Base-by-base conservation (phyloP, 2,888 invertebrate species). In the Cyclophora albipunctata region DNA sequence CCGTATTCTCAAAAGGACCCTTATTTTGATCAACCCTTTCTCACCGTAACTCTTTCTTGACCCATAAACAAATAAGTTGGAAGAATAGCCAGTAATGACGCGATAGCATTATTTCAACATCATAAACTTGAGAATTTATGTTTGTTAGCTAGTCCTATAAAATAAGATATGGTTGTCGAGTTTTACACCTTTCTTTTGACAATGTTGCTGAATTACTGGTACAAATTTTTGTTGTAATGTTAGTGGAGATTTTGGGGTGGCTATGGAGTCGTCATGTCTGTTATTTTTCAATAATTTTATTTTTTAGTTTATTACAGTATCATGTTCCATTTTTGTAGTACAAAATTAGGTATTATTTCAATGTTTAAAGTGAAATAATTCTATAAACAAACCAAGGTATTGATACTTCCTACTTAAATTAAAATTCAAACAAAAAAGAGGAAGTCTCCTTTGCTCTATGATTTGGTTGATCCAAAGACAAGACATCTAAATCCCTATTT, bases 11-110 rank as follows among this genome's bases (percentile, higher is more conserved):
- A 60, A 55, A 60, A 60, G 53, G 44, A 51, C 54, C 71, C 75
- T 69, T 70, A 6, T 72, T 57, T 58, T 55, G 51, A 59, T 67
- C 62, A 67, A 67, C 74, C 71, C 65, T 71, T 78, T 85, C 84
- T 73, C 86, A 85, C 81, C 76, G 74, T 84, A 81, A 80, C 72
- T 84, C 81, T 85, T 81, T 70, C 82, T 85, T 87, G 87, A 86
- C 86, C 87, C 84, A 81, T 77, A 81, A 82, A 79, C 79, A 81
- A 77, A 77, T 73, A 20, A 77, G 76, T 37, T 78, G 75, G 61
- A 83, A 87, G 87, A 87, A 88, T 87, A 78, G 78, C 74, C 79
- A 63, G 81, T 88, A 88, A 88, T 88, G 88, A 88, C 37, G 82
- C 71, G 69, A 66, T 67, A 72, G 73, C 76, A 82, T 87, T 85